Percentiles rank a stretch among this genome's conserved stretches.
These are phyloP conservation scores for Epizoanthus stellaris DNA, from an alignment of 92 coral and sea anemone species.

Conservation along the genomic window DNA sequence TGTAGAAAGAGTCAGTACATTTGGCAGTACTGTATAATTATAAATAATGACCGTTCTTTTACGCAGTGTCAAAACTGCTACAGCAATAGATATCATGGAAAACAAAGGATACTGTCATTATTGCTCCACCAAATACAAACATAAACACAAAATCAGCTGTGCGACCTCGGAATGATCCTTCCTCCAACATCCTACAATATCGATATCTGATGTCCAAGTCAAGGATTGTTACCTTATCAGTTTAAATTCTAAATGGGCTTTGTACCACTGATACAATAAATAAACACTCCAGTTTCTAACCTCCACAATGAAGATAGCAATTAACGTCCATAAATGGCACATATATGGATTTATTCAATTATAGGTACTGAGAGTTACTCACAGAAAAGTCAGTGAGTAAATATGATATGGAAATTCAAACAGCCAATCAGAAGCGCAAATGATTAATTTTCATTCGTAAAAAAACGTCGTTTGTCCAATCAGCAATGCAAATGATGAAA, in stretches of 20 bases:
- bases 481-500: no score
- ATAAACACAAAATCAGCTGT: conserved; percentile 96
- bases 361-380: no score
- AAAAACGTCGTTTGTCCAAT: no score
- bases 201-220: conserved; percentile 76
- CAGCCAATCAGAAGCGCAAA: no score
- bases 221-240: conserved; percentile 41
- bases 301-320: no score
- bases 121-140: conserved; percentile 93
- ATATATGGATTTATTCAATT: no score
- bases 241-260: background rate
- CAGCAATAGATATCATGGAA: background rate
- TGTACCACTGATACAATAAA: background rate
- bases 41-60: no score
- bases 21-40: background rate
- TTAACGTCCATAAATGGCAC: no score
- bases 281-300: no score
- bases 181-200: conserved; percentile 97
- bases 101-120: conserved; percentile 97
- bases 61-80: background rate
- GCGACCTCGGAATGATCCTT: conserved; percentile 97
- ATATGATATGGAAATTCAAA: no score
- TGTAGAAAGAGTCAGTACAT: background rate
- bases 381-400: no score
- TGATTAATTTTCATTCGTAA: no score